A percentile compares a stretch with the other conserved stretches of the same genome.
phyloP scores from a whole-genome alignment of 2,888 invertebrate genomes.

The Dinocampus coccinellae region DNA sequence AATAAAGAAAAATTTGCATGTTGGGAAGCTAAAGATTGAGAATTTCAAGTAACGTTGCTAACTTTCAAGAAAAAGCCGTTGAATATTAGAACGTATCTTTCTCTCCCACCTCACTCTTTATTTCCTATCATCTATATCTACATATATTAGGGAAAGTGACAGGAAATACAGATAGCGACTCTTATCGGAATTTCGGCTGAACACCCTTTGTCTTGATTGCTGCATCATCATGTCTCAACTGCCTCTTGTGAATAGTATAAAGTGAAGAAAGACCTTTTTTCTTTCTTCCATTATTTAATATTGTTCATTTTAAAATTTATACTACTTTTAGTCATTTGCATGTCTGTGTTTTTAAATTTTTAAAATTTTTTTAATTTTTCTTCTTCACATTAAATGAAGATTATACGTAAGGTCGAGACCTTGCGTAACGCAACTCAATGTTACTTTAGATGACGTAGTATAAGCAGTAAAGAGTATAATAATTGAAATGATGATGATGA shows the following conservation, averaged over 20 bases:
- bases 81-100: too few species aligned
- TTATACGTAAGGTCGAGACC: slow-evolving; percentile 47
- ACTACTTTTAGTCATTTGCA: background rate
- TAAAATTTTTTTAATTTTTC: background rate
- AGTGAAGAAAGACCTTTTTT: background rate
- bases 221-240: slow-evolving; percentile 1
- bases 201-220: slow-evolving; percentile 8
- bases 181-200: slow-evolving; percentile 30
- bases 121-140: background rate
- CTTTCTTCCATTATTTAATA: too few species aligned
- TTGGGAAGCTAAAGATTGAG: too few species aligned
- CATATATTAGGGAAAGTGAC: background rate
- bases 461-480: slow-evolving; percentile 42
- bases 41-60: too few species aligned
- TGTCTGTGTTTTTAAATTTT: background rate
- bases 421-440: slow-evolving; percentile 42
- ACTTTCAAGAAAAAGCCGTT: too few species aligned
- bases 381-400: slow-evolving; percentile 28
- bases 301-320: background rate
- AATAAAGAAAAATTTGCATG: too few species aligned
- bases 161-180: background rate
- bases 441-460: slow-evolving; percentile 43
- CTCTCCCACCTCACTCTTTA: background rate
- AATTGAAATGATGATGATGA: slow-evolving; percentile 40
- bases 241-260: background rate